These are phyloP conservation scores for Conus canariensis DNA, from an alignment of 2,888 invertebrate genomes.

Conservation along the genomic window DNA sequence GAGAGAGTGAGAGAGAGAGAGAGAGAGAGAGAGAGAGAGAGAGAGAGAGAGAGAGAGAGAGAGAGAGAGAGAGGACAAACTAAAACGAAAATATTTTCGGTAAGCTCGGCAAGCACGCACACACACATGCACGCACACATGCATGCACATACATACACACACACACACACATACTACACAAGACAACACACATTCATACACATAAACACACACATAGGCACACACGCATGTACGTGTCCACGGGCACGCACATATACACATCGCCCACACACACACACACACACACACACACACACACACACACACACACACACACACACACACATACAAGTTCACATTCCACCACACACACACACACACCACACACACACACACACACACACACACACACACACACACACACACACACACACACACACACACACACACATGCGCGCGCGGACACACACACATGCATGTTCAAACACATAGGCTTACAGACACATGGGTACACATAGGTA, in stretches of 20 bases:
- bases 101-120: too few species aligned
- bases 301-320: not conserved
- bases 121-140: not conserved
- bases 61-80: too few species aligned
- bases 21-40: not conserved
- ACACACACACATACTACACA: not conserved
- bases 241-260: not conserved
- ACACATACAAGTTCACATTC: not conserved
- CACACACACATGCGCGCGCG: not conserved
- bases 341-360: not conserved
- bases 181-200: not conserved
- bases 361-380: not conserved
- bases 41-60: not conserved
- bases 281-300: conserved; percentile 17
- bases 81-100: too few species aligned
- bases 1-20: not conserved
- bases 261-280: not conserved
- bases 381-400: not conserved
- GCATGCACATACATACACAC: not conserved
- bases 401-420: not conserved
- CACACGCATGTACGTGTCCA: not conserved
- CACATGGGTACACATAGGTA: not conserved
- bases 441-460: not conserved
- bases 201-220: conserved; percentile 13
- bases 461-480: not conserved